Percentiles rank a stretch among this genome's conserved stretches.
Evolutionary conservation across 1,140 invertebrate species (phyloP).

Genomic region (Yoshiicerus persimilis): DNA sequence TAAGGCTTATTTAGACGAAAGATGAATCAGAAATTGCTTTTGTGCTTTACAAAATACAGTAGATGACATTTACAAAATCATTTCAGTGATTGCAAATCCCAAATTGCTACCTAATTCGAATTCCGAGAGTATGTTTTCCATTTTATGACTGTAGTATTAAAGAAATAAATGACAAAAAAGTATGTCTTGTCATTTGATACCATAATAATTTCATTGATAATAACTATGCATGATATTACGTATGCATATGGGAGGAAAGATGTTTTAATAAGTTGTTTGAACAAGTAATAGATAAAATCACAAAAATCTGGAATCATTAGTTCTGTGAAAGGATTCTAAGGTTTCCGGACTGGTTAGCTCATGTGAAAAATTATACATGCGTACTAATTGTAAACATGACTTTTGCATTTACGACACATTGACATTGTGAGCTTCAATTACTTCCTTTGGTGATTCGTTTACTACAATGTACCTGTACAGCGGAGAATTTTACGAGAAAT

Average conservation of each 20-base stretch:
- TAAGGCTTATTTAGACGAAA: not conserved
- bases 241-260: no score
- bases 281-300: not conserved
- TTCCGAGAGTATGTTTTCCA: no score
- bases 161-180: no score
- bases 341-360: not conserved
- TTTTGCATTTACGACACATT: not conserved
- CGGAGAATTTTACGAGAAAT: not conserved
- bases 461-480: not conserved
- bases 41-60: not conserved
- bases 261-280: no score
- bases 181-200: no score
- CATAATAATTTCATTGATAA: no score
- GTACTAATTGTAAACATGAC: not conserved
- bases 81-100: not conserved
- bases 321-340: not conserved
- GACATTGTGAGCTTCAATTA: not conserved
- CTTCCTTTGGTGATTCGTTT: not conserved
- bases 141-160: no score
- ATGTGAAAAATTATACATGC: not conserved
- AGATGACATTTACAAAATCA: not conserved
- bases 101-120: no score
- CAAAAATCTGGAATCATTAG: not conserved
- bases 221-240: no score
- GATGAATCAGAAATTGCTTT: not conserved